These are phyloP conservation scores for Ceryle rudis DNA, from an alignment of 2,797 vertebrate species.

Conservation along the genomic window DNA sequence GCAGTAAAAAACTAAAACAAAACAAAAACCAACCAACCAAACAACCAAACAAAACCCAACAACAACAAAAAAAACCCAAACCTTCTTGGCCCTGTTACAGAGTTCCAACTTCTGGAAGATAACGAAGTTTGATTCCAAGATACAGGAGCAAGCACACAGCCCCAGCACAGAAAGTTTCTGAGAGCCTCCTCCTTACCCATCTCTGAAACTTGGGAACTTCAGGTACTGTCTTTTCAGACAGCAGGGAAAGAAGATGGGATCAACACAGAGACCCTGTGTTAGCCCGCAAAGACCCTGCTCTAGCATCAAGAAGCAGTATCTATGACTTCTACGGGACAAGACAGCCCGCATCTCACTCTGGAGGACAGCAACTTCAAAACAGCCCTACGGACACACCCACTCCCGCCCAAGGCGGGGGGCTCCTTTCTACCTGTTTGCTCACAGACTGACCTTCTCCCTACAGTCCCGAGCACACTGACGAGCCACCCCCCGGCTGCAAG, in stretches of 20 bases:
- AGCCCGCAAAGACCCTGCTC: neutral
- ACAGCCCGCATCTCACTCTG: neutral
- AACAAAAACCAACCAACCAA: neutral
- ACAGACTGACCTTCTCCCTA: neutral
- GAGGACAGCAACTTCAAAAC: neutral
- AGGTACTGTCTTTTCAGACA: neutral
- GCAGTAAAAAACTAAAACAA: too few relatives aligned
- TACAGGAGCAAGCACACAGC: neutral
- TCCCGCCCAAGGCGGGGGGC: too few relatives aligned
- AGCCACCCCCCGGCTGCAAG: neutral
- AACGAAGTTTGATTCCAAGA: neutral
- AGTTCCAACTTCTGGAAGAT: neutral
- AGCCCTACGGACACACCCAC: neutral
- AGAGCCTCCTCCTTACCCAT: neutral
- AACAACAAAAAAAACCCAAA: too few relatives aligned
- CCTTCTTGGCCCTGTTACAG: neutral
- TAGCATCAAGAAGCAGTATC: neutral
- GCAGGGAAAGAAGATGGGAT: neutral
- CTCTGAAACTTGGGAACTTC: neutral
- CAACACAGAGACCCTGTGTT: neutral
- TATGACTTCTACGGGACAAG: neutral
- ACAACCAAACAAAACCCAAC: too few relatives aligned
- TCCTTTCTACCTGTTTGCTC: neutral
- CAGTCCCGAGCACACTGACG: neutral
- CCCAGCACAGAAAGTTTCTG: neutral